These are phyloP conservation scores for Trachelus stipa DNA, from an alignment of 2,888 invertebrate species.

Conservation along the genomic window DNA sequence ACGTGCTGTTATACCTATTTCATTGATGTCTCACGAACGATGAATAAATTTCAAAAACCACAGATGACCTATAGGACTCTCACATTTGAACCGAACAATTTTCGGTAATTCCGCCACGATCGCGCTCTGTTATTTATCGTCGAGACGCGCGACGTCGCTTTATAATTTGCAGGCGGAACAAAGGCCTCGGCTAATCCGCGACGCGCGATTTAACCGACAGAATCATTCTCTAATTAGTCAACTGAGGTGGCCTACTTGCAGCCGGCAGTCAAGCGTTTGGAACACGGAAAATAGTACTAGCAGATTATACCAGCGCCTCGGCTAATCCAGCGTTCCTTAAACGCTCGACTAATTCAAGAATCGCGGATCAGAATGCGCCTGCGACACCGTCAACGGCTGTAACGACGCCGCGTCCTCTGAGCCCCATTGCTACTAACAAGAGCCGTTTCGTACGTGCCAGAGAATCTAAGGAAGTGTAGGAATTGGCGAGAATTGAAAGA, in stretches of 20 bases:
- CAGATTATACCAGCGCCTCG: neutral
- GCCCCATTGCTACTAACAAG: neutral
- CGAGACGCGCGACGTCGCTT: constrained; percentile 27
- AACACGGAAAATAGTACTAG: neutral
- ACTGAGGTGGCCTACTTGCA: neutral
- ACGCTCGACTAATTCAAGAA: neutral
- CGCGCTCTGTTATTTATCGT: neutral
- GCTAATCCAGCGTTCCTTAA: neutral
- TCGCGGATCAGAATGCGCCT: neutral
- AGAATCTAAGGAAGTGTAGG: neutral
- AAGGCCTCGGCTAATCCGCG: constrained; percentile 50
- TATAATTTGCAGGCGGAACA: constrained; percentile 48
- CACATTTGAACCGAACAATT: neutral
- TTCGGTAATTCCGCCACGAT: neutral
- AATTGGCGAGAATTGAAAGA: neutral
- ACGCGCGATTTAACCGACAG: constrained; percentile 45
- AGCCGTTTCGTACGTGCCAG: neutral
- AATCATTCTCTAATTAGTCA: constrained; percentile 54
- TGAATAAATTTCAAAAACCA: neutral
- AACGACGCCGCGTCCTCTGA: neutral
- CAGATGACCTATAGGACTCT: neutral
- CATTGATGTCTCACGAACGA: neutral
- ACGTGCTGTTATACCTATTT: neutral
- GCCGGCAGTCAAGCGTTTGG: neutral
- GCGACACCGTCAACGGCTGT: neutral